Evolutionary conservation across 1,140 invertebrate genomes (phyloP), one percentile per base, ranked within the genome.

Genomic region (Papilio polyxenes): DNA sequence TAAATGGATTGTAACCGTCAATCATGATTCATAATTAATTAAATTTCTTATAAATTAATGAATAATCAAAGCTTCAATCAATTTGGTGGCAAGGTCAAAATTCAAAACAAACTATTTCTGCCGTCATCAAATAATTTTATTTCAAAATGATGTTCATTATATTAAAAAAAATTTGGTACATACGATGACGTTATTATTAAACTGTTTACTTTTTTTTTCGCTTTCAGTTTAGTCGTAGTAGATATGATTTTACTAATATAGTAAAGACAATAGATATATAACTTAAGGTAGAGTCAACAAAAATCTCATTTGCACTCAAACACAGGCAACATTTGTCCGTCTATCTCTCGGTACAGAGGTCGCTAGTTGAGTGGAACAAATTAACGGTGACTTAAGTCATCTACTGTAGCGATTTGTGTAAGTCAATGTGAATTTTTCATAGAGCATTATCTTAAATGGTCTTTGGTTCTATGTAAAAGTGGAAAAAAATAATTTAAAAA

Each of bases 261-360:
- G 40, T 56, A 83, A 77, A 53, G 17, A 20, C 65, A 65, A 80
- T 77, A 79, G 23, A 31, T 31, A 31, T 31, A 31, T 15, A 72
- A 5, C 56, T 53, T 80, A 78, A 75, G 83, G 83, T 82, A 85
- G 84, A 83, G 82, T 87, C 83, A 85, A 86, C 86, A 91, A 92
- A 92, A 90, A 90, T 82, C 90, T 92, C 88, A 92, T 92, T 92
- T 92, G 85, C 90, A 91, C 90, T 92, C 87, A 86, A 86, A 85
- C 87, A 85, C 86, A 74, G 84, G 85, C 83, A 87, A 86, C 88
- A 88, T 88, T 85, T 88, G 89, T 90, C 88, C 87, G 89, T 89
- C 90, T 88, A 90, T 92, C 90, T 90, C 85, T 83, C 83, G 85
- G 87, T 88, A 89, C 87, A 87, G 83, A 87, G 87, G 91, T 89